Evolutionary conservation across 1,140 invertebrate genomes (phyloP), one percentile per base, ranked within the genome.

Genomic region (Anthonomus grandis): DNA sequence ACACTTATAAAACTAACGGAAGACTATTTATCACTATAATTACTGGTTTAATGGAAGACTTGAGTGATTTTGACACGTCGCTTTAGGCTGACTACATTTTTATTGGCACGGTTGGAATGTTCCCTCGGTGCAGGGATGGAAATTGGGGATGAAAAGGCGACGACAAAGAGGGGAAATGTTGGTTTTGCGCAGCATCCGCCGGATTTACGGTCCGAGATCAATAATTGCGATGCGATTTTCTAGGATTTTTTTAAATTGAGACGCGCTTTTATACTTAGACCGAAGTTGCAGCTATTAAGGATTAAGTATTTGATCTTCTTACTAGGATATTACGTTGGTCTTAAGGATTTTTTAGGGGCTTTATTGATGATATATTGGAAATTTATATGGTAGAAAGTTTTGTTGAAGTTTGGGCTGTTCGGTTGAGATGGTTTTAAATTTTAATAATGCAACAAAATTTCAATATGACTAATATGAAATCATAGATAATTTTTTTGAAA

Each of bases 51-150:
- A 60, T 73, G 71, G 72, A 74, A 74, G 72, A 74, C 72, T 65
- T 74, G 63, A 68, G 47, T 64, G 71, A 72, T 74, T 74, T 74
- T 74, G 54, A 52, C 59, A 24, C 53, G 9, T 36, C 45, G 18
- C 9, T 49, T 42, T 23, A 10, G 15, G 8, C 23, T 18, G 38
- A 24, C 25, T 50, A 51, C 47, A 51, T 50, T 17, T 56, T 57
- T 50, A n/a, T 27, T 15, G 38, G 4, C 51, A 47, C 25, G 21
- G 10, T 13, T 46, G 21, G 25, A 21, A 51, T 19, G 22, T 31
- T 21, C 34, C 25, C 8, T 12, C 13, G 6, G 45, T 13, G 45
- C 31, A 50, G 21, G 36, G 53, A 42, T 54, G 41, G 45, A 27
- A 45, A 46, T 47, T 53, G 23, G 31, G 21, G 22, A 18, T 17